Base-by-base conservation (phyloP, 2,113 vertebrate species). In the Zosterops japonicus region DNA sequence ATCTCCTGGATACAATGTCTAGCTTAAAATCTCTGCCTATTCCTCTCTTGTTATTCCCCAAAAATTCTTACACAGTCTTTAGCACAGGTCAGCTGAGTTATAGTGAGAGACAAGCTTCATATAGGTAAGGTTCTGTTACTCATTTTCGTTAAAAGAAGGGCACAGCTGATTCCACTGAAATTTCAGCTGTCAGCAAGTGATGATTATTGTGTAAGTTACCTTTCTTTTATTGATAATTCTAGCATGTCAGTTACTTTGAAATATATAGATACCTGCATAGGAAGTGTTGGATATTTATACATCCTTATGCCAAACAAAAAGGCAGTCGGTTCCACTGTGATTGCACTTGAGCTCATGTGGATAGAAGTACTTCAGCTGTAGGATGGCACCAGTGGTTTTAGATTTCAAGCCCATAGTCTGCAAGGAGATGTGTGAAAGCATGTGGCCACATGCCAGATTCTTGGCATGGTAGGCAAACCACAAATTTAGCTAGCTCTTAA, bases 1-100 rank as follows among this genome's bases (percentile, higher is more conserved):
- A 46, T 28, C 35, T 90, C 10, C 56, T 76, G 19, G 61, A 93
- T 89, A 90, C 39, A 86, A 75, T 65, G 76, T 75, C 91, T 82
- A 63, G 59, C 50, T 61, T 67, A 75, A 90, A 82, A 72, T 89
- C 53, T 89, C 75, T 96, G 56, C 61, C 61, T 87, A n/a, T 94
- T 94, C 81, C 85, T 95, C 85, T 74, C 86, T 94, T 94, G 72
- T 89, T 95, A 82, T 83, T 96, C 39, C 39, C 61, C 64, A 77
- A 83, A 14, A 76, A 80, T 87, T 91, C 90, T 89, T 89, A 87
- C 87, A 60, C 53, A 94, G 89, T 76, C 42, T 86, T 95, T 96
- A 94, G 76, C 50, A 91, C 71, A 94, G 95, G 92, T 96, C 95
- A 96, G 70, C 93, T 97, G 95, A 76, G 74, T 89, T 96, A 89